Conservation (phyloP, 2,888 invertebrate species). For the Mesochorus sp. region DNA sequence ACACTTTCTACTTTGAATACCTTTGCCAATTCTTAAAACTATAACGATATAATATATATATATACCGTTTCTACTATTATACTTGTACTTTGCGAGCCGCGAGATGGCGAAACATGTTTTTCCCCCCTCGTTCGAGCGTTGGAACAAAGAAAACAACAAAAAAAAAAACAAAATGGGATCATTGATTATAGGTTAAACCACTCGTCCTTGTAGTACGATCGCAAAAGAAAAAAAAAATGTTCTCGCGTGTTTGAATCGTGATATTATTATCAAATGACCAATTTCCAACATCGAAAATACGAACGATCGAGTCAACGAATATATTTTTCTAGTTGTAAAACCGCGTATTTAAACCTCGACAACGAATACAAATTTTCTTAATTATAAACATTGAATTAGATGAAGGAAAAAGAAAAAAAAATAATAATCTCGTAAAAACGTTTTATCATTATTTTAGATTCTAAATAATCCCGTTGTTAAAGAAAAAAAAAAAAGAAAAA, state of each 20-base stretch:
- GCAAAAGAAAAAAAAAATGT: no score
- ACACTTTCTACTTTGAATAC: slow-evolving; percentile 80
- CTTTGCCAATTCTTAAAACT: slow-evolving; percentile 73
- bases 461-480: no score
- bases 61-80: slow-evolving; percentile 71
- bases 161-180: background rate
- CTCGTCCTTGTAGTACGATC: background rate
- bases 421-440: background rate
- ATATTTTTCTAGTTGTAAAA: slow-evolving; percentile 61
- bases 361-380: no score
- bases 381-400: no score
- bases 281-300: slow-evolving; percentile 72
- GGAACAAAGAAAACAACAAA: slow-evolving; percentile 45
- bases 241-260: slow-evolving; percentile 15
- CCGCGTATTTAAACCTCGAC: slow-evolving; percentile 62
- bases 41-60: slow-evolving; percentile 62
- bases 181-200: background rate
- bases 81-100: slow-evolving; percentile 40
- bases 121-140: slow-evolving; percentile 66
- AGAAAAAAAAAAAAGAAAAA: background rate
- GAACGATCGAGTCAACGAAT: slow-evolving; percentile 71
- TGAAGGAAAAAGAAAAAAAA: slow-evolving; percentile 12
- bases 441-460: no score
- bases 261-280: slow-evolving; percentile 60
- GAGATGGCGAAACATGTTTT: slow-evolving; percentile 2